Percentiles rank a stretch among this genome's conserved stretches.
These are phyloP conservation scores for Onychostruthus taczanowskii DNA, from an alignment of 2,113 vertebrate species.

Conservation along the genomic window DNA sequence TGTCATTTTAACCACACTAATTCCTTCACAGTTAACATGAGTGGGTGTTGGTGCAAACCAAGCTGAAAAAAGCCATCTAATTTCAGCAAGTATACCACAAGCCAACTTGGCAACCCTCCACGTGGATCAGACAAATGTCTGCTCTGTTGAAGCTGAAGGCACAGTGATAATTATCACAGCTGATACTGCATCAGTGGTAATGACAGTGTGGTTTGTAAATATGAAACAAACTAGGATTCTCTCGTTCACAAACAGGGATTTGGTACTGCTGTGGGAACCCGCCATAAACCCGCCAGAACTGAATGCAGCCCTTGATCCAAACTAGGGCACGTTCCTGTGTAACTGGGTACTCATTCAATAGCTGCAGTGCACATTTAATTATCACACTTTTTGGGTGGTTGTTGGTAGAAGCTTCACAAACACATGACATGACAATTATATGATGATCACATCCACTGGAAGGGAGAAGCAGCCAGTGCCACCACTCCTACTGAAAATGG, in stretches of 20 bases:
- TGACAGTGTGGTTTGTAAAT: constrained; percentile 86
- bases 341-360: background rate
- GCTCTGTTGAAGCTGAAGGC: constrained; percentile 79
- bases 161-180: constrained; percentile 77
- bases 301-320: constrained; percentile 70
- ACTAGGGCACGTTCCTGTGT: constrained; percentile 15
- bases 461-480: background rate
- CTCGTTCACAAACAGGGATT: constrained; percentile 78
- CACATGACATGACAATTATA: background rate
- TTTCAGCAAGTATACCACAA: constrained; percentile 75
- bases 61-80: constrained; percentile 78
- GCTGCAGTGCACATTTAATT: constrained; percentile 33
- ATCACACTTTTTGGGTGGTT: background rate
- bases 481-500: background rate
- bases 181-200: constrained; percentile 76
- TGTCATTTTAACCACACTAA: constrained; percentile 66
- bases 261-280: constrained; percentile 78
- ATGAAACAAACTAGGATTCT: constrained; percentile 78
- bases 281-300: constrained; percentile 66
- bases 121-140: constrained; percentile 78
- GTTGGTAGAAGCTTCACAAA: background rate
- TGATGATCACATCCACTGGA: background rate
- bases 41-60: constrained; percentile 77
- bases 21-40: constrained; percentile 75
- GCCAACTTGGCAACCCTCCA: constrained; percentile 81